A percentile compares a stretch with the other conserved stretches of the same genome.
Conservation (phyloP, 2,888 invertebrate species). For the Tetranychus truncatus region DNA sequence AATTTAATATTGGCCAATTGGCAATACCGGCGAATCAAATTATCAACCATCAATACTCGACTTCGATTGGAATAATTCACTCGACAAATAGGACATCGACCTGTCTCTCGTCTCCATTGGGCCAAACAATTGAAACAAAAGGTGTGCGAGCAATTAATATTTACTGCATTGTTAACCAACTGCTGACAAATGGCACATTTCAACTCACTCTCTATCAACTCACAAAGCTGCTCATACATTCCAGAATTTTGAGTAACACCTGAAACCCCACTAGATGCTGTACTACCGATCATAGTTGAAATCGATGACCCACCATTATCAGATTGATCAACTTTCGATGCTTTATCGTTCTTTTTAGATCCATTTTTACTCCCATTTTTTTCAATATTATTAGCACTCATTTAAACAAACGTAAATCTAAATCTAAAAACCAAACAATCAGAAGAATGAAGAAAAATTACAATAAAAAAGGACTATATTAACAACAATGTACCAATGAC, state of each 20-base stretch:
- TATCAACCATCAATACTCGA: not conserved
- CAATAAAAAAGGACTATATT: no score
- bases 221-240: not conserved
- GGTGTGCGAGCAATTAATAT: constrained; percentile 17
- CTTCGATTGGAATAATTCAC: not conserved
- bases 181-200: constrained; percentile 17
- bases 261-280: no score
- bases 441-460: no score
- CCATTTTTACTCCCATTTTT: no score
- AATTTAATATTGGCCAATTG: not conserved
- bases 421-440: no score
- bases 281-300: no score
- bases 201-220: constrained; percentile 14
- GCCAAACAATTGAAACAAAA: constrained; percentile 17
- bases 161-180: constrained; percentile 3
- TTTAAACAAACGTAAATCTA: no score
- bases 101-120: constrained; percentile 14
- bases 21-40: not conserved
- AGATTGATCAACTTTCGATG: no score
- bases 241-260: not conserved
- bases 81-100: not conserved
- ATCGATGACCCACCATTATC: no score
- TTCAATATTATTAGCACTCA: no score
- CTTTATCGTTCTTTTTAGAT: no score
- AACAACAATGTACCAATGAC: no score